These are phyloP conservation scores for Megaleporinus macrocephalus DNA, from an alignment of 2,113 vertebrate species.

Conservation along the genomic window DNA sequence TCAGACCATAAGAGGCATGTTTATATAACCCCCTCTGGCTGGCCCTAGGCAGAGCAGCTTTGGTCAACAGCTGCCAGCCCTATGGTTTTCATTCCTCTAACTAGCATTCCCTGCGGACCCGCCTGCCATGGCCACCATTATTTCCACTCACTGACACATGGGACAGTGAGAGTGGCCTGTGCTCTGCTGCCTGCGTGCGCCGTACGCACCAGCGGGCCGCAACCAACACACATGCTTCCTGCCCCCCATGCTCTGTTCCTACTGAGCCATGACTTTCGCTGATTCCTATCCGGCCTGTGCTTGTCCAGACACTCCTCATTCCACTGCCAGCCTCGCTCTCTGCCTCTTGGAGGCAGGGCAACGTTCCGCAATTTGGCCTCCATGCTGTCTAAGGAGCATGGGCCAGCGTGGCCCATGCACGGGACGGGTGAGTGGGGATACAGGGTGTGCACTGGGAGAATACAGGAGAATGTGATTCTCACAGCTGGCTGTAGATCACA, in stretches of 20 bases:
- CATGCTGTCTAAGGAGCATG: constrained; percentile 2
- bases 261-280: constrained; percentile 36
- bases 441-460: constrained; percentile 52
- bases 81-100: constrained; percentile 61
- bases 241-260: constrained; percentile 28
- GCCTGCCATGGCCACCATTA: constrained; percentile 16
- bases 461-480: constrained; percentile 56
- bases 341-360: constrained; percentile 13
- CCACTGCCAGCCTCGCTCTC: constrained; percentile 2
- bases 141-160: constrained; percentile 38
- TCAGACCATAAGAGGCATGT: constrained; percentile 68
- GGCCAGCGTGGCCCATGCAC: constrained; percentile 14
- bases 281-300: constrained; percentile 29
- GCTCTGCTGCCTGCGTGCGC: constrained; percentile 2
- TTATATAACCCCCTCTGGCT: constrained; percentile 74
- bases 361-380: constrained; percentile 39
- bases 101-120: constrained; percentile 27
- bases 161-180: constrained; percentile 19
- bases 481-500: constrained; percentile 58
- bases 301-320: neutral
- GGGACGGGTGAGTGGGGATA: constrained; percentile 34
- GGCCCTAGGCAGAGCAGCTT: constrained; percentile 62
- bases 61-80: constrained; percentile 70
- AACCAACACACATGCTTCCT: constrained; percentile 41
- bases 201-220: constrained; percentile 17